Evolutionary conservation across 2,888 invertebrate species (phyloP), one percentile per base, ranked within the genome.

Genomic region (Hipparchia sbordonii): DNA sequence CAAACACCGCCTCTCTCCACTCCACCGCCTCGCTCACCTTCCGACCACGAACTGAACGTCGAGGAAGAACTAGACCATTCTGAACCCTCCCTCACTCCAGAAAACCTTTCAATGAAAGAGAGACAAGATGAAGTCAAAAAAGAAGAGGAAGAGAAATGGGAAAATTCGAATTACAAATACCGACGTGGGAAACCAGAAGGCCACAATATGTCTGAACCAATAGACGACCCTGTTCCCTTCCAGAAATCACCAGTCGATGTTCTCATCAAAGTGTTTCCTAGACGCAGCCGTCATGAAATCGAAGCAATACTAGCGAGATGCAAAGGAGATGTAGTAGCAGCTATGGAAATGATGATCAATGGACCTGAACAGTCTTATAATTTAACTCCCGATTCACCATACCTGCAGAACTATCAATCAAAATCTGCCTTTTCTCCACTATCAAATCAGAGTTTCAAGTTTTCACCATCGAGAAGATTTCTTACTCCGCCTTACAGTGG

Each of bases 271-370:
- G 98, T 98, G 0, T 99, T 99, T 85, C 98, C 98, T 0, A 96
- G 97, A 80, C 95, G 98, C 80, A 96, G 98, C 80, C 95, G 98
- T 66, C 96, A 96, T 67, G 98, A 98, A 82, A 97, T 99, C 1
- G 98, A 98, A 86, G 95, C 96, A 4, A 95, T 98, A 62, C 93
- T 99, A 33, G 96, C 97, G 78, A 95, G 97, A 75, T 97, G 97
- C 87, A 96, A 97, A 87, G 98, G 98, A 0, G 98, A 99, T 85
- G 97, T 98, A 0, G 96, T 98, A 0, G 97, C 98, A 79, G 98
- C 98, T 0, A 98, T 99, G 96, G 98, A 99, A 85, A 96, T 97
- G 84, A 96, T 99, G 95, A 95, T 97, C 12, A 96, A 96, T 76
- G 96, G 96, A 1, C 94, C 87, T 0, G 91, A 90, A 12, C 79